phyloP scores from a whole-genome alignment of 2,113 vertebrate species.

The Progne subis region DNA sequence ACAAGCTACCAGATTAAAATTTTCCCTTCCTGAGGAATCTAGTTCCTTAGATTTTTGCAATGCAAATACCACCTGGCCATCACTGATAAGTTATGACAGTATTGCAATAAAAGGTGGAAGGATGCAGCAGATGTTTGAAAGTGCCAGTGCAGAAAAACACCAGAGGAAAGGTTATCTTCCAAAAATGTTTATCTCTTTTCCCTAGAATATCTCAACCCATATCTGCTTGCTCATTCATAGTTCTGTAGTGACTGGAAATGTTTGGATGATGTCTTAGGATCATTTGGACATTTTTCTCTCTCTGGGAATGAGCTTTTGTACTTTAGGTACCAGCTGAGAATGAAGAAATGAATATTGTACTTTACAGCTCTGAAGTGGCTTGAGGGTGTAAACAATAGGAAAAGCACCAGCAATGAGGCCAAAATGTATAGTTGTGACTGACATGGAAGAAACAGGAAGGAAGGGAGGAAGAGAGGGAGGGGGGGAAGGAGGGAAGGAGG shows the following conservation, averaged over 20 bases:
- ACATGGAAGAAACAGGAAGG: background rate
- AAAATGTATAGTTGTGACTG: background rate
- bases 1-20: background rate
- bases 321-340: background rate
- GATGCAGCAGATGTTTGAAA: conserved; percentile 1
- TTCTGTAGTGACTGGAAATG: background rate
- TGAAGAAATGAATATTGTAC: background rate
- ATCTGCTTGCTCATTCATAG: background rate
- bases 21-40: background rate
- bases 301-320: background rate
- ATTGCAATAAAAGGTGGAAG: background rate
- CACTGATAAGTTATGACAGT: background rate
- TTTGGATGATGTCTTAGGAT: background rate
- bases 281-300: background rate
- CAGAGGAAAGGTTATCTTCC: background rate
- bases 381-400: background rate
- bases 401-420: background rate
- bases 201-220: background rate
- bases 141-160: background rate
- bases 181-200: background rate
- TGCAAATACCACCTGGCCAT: background rate
- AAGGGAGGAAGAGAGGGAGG: no score
- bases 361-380: background rate
- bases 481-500: background rate
- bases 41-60: background rate